Evolutionary conservation across 2,888 invertebrate species (phyloP).

Genomic region (Malthinus flaveolus): DNA sequence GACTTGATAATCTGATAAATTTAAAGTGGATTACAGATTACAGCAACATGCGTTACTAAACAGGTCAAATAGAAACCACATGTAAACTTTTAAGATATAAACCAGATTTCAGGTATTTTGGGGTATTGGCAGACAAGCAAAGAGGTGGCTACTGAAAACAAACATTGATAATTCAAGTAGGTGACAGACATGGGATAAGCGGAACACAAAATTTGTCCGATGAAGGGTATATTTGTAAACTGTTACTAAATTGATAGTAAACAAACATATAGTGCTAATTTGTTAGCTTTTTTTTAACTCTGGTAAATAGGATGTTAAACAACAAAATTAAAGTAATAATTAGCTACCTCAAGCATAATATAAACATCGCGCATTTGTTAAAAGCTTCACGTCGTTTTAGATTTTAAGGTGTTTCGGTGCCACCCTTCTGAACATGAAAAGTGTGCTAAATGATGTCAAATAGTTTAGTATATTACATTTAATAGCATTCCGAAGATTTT

Average conservation of each 20-base stretch:
- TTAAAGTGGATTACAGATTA: slow-evolving; percentile 12
- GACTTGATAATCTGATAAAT: not conserved
- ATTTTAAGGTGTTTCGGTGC: too few species aligned
- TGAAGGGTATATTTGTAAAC: slow-evolving; percentile 37
- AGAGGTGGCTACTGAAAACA: slow-evolving; percentile 37
- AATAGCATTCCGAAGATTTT: too few species aligned
- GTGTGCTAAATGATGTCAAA: too few species aligned
- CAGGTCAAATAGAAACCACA: slow-evolving; percentile 21
- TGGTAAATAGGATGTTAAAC: too few species aligned
- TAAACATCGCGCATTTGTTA: too few species aligned
- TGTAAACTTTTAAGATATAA: slow-evolving; percentile 28
- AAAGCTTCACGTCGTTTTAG: too few species aligned
- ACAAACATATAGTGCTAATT: slow-evolving; percentile 15
- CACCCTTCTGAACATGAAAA: too few species aligned
- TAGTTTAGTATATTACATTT: too few species aligned
- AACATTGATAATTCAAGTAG: slow-evolving; percentile 39
- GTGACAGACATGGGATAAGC: slow-evolving; percentile 38
- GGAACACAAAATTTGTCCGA: slow-evolving; percentile 32
- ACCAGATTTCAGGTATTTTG: slow-evolving; percentile 36
- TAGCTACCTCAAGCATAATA: too few species aligned
- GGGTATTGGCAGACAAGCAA: slow-evolving; percentile 39
- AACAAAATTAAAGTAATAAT: too few species aligned
- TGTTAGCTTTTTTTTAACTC: slow-evolving; percentile 6
- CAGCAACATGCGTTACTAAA: slow-evolving; percentile 9
- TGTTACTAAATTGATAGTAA: slow-evolving; percentile 30